phyloP scores from a whole-genome alignment of 2,888 invertebrate genomes.

The Taenaris catops region DNA sequence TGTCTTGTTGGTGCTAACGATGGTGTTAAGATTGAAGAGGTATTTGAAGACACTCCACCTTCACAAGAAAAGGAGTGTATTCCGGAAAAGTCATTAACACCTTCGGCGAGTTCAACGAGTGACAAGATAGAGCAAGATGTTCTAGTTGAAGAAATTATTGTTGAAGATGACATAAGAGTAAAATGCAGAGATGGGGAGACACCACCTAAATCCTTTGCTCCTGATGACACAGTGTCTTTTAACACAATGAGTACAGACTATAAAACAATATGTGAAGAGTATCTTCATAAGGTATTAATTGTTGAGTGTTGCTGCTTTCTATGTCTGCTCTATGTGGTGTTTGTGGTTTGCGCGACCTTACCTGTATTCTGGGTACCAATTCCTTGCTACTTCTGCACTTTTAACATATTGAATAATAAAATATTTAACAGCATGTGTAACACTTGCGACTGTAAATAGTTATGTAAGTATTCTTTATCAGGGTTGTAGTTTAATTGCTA shows the following conservation, averaged over 20 bases:
- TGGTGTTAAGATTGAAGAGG: slow-evolving; percentile 26
- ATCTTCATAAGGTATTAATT: slow-evolving; percentile 81
- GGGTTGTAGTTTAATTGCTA: too few relatives aligned
- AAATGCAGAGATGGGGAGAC: slow-evolving; percentile 38
- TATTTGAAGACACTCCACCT: slow-evolving; percentile 18
- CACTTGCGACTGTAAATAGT: slow-evolving; percentile 21
- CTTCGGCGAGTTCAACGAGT: slow-evolving; percentile 29
- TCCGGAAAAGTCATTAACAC: slow-evolving; percentile 33
- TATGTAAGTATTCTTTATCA: neutral
- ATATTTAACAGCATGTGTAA: slow-evolving; percentile 31
- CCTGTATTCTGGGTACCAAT: slow-evolving; percentile 35
- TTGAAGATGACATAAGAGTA: slow-evolving; percentile 35
- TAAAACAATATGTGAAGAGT: slow-evolving; percentile 85
- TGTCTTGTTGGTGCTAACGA: slow-evolving; percentile 47
- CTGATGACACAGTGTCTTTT: slow-evolving; percentile 64
- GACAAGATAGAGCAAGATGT: slow-evolving; percentile 57
- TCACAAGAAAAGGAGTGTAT: slow-evolving; percentile 29
- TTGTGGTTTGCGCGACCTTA: slow-evolving; percentile 30
- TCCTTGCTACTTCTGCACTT: slow-evolving; percentile 39
- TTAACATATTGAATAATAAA: slow-evolving; percentile 33
- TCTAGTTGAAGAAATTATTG: slow-evolving; percentile 34
- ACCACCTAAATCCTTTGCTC: slow-evolving; percentile 55
- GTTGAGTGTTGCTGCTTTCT: slow-evolving; percentile 34
- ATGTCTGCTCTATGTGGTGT: slow-evolving; percentile 28
- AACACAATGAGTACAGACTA: slow-evolving; percentile 85